These are phyloP conservation scores for Antheraea assamensis DNA, from an alignment of 2,888 invertebrate species.

Conservation along the genomic window DNA sequence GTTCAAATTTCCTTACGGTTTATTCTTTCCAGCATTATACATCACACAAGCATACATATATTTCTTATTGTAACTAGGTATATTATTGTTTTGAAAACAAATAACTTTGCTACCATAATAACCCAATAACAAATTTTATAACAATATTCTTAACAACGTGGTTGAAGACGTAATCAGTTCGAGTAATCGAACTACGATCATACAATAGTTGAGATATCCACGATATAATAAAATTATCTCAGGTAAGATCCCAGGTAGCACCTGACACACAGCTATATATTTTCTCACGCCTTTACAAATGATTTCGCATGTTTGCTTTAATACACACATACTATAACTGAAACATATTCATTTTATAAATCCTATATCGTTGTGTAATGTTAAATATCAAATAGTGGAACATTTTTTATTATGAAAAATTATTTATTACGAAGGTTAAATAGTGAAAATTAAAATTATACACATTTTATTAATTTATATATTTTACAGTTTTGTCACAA, in stretches of 20 bases:
- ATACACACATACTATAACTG: neutral
- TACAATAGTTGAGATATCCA: slow-evolving; percentile 23
- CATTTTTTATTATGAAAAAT: neutral
- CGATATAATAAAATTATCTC: slow-evolving; percentile 54
- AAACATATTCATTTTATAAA: neutral
- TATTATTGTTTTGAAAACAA: neutral
- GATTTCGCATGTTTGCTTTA: neutral
- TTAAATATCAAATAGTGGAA: neutral
- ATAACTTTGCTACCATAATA: neutral
- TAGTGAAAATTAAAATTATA: neutral
- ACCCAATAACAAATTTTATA: neutral
- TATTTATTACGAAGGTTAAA: neutral
- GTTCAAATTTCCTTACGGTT: neutral
- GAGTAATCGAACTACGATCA: neutral
- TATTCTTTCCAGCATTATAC: neutral
- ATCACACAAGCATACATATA: neutral
- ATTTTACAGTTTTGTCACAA: neutral
- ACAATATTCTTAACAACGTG: neutral
- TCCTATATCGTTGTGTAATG: too few relatives aligned
- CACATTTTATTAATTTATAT: neutral
- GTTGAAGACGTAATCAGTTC: neutral
- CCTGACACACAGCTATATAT: slow-evolving; percentile 61
- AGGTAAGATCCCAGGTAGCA: slow-evolving; percentile 65
- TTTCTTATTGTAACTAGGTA: neutral
- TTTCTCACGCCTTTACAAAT: neutral